Evolutionary conservation across 2,888 invertebrate genomes (phyloP), one percentile per base, ranked within the genome.

Genomic region (Heliconius ethilla): DNA sequence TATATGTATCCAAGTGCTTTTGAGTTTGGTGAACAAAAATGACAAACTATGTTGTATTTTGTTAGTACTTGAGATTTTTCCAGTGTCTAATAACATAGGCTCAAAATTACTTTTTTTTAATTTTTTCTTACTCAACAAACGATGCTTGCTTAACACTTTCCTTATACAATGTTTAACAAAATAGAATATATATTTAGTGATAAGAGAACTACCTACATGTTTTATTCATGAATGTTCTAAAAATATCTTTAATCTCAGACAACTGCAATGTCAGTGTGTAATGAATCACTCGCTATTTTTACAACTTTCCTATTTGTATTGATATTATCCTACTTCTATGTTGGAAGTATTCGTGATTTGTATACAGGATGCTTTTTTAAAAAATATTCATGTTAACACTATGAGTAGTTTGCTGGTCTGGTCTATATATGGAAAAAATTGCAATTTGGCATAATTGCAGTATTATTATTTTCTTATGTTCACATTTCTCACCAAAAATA

Each of bases 221-320:
- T 74, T 55, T 75, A 75, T 66, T 75, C 51, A 65, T 75, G 51
- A 15, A 75, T 66, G 66, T 75, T 75, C 75, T 78, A 78, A 75
- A 75, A 70, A 75, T 78, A 75, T 70, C 75, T 75, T 40, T 75
- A 70, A 76, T 70, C 76, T 59, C 40, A 70, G 45, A 78, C 74
- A 69, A 70, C 75, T 75, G 40, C 75, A 78, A 75, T 78, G 75
- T 78, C 55, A 66, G 45, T 72, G 37, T 27, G 37, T 40, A 74
- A 72, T 78, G 78, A 78, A 72, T 78, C 78, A 78, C 70, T 40
- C 15, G 25, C 51, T 77, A 77, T 77, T 74, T 77, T 77, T 66
- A 69, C 45, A 74, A 63, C 40, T 62, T 18, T 59, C 25, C 59
- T 62, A 33, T 72, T 72, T 70, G 13, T 70, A 72, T 55, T 51